Evolutionary conservation across 2,113 vertebrate species (phyloP).

Genomic region (Xiphophorus couchianus): DNA sequence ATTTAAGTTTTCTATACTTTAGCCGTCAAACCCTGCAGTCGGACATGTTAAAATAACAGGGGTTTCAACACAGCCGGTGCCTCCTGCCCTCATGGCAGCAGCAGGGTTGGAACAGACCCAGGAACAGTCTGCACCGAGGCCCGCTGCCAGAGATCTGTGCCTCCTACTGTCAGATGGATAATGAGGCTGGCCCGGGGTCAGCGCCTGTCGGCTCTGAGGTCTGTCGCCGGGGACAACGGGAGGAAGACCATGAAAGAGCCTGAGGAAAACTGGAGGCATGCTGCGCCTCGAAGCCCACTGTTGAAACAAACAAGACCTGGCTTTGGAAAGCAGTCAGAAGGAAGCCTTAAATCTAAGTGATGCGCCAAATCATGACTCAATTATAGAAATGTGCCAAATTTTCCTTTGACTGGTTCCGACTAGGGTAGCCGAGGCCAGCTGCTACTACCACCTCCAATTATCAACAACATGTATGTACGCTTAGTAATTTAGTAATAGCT

Average conservation of each 20-base stretch:
- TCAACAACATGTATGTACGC: no score
- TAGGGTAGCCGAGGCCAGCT: no score
- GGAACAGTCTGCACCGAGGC: not conserved
- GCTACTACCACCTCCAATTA: no score
- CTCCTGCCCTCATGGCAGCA: slow-evolving; percentile 11
- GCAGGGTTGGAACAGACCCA: slow-evolving; percentile 11
- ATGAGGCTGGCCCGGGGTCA: slow-evolving; percentile 32
- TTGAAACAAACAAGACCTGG: slow-evolving; percentile 14
- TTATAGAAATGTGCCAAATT: no score
- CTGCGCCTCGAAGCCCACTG: slow-evolving; percentile 32
- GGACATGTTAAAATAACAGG: slow-evolving; percentile 5
- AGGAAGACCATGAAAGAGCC: not conserved
- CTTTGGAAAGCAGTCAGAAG: not conserved
- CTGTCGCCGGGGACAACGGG: not conserved
- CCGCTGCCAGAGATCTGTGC: slow-evolving; percentile 20
- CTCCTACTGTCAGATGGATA: slow-evolving; percentile 28
- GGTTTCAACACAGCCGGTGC: not conserved
- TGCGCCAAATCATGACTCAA: no score
- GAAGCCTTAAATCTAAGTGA: slow-evolving; percentile 23
- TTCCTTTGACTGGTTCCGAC: no score
- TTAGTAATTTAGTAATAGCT: no score
- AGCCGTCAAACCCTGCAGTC: not conserved
- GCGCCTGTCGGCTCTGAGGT: slow-evolving; percentile 16
- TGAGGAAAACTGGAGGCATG: slow-evolving; percentile 19
- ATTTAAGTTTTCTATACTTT: not conserved